Percentiles rank a stretch among this genome's conserved stretches.
Conservation (phyloP, 2,888 invertebrate genomes). For the Caenorhabditis sp. region DNA sequence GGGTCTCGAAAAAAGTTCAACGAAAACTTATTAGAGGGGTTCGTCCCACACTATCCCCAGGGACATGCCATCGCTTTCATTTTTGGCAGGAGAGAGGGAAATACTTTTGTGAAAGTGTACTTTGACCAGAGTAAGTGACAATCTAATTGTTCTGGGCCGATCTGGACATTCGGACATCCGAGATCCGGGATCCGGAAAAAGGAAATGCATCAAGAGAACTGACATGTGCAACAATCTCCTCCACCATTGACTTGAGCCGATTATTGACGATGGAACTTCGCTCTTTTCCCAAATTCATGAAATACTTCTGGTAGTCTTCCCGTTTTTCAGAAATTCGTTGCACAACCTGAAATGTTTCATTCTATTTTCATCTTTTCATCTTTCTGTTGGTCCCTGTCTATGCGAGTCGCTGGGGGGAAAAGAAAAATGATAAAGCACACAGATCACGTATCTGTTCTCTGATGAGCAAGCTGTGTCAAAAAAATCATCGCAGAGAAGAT, state of each 20-base stretch:
- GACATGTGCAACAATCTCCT: conserved; percentile 74
- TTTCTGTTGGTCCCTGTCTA: neutral
- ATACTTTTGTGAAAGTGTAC: too few species aligned
- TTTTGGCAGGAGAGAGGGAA: too few species aligned
- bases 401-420: conserved; percentile 14
- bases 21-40: conserved; percentile 36
- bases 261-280: conserved; percentile 69
- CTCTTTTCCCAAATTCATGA: conserved; percentile 73
- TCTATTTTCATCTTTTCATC: neutral
- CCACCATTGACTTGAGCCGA: conserved; percentile 72
- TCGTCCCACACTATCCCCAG: conserved; percentile 1
- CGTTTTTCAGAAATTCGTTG: conserved; percentile 78
- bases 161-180: too few species aligned
- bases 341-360: conserved; percentile 59
- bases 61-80: conserved; percentile 31
- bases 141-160: too few species aligned
- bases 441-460: conserved; percentile 58
- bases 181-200: neutral
- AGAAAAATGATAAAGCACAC: conserved; percentile 45
- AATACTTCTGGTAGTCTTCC: conserved; percentile 73
- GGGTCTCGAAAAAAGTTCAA: conserved; percentile 3
- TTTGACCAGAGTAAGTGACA: too few species aligned
- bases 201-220: conserved; percentile 35
- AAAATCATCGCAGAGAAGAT: too few species aligned
- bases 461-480: conserved; percentile 38